Evolutionary conservation across 2,113 vertebrate species (phyloP).

Genomic region (Micronycteris hirsuta): DNA sequence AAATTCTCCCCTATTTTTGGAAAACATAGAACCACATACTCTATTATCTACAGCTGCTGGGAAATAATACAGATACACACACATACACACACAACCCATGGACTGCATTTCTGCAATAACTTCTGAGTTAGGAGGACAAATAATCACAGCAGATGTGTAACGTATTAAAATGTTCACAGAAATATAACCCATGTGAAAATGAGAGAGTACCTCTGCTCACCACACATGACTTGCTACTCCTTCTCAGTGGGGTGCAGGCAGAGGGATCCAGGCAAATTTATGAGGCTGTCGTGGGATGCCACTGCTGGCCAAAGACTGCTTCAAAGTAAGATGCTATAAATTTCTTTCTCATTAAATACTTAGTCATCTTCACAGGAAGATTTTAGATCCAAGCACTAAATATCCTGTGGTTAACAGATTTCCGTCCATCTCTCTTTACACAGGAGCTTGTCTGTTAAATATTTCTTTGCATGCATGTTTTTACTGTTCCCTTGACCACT

Average conservation of each 20-base stretch:
- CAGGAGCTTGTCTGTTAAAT: background rate
- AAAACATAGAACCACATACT: background rate
- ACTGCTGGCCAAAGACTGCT: background rate
- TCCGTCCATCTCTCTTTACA: background rate
- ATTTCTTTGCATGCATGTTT: background rate
- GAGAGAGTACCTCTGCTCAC: background rate
- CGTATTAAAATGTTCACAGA: background rate
- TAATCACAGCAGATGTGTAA: background rate
- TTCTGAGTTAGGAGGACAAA: background rate
- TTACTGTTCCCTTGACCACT: background rate
- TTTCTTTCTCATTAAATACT: slow-evolving; percentile 61
- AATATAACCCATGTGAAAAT: background rate
- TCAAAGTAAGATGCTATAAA: slow-evolving; percentile 42
- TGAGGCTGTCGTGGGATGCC: background rate
- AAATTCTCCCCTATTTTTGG: background rate
- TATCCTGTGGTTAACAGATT: background rate
- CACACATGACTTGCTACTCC: background rate
- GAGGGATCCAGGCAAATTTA: background rate
- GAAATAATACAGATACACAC: background rate
- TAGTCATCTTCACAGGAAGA: slow-evolving; percentile 36
- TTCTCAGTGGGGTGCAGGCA: background rate
- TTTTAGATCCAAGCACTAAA: background rate
- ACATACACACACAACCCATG: background rate
- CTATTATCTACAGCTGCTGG: background rate
- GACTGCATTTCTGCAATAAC: background rate